phyloP scores from a whole-genome alignment of 2,888 invertebrate species.

The Lasioglossum marginatum region DNA sequence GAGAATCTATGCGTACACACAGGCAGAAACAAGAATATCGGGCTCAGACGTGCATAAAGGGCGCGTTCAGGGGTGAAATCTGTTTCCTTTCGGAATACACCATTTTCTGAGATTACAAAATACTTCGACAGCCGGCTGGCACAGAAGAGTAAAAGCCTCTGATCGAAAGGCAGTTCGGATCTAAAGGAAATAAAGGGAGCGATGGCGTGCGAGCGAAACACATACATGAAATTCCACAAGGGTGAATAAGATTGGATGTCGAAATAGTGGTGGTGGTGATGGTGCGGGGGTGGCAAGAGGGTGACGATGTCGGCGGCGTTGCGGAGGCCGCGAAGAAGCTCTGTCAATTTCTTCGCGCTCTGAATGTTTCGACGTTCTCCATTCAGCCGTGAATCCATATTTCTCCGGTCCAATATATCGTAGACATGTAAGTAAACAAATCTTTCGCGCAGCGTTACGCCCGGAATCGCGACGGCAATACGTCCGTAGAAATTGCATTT shows the following conservation, averaged over 20 bases:
- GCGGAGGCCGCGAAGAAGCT: slow-evolving; percentile 47
- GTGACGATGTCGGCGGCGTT: not conserved
- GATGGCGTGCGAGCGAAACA: slow-evolving; percentile 58
- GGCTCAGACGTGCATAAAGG: slow-evolving; percentile 62
- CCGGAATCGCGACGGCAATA: not conserved
- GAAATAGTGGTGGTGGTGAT: not conserved
- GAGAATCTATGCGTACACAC: slow-evolving; percentile 18
- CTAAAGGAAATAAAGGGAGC: slow-evolving; percentile 70
- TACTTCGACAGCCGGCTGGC: slow-evolving; percentile 65
- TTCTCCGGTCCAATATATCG: slow-evolving; percentile 24
- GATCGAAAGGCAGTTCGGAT: slow-evolving; percentile 65
- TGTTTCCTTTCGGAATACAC: slow-evolving; percentile 68
- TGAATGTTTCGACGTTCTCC: slow-evolving; percentile 56
- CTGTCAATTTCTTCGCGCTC: slow-evolving; percentile 52
- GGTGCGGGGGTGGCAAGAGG: not conserved
- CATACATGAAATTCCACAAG: slow-evolving; percentile 59
- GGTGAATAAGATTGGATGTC: slow-evolving; percentile 20
- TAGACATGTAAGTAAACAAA: slow-evolving; percentile 54
- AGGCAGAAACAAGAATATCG: slow-evolving; percentile 57
- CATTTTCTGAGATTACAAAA: slow-evolving; percentile 71
- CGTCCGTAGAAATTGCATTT: slow-evolving; percentile 48
- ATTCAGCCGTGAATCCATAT: slow-evolving; percentile 53
- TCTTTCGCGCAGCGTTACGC: slow-evolving; percentile 38
- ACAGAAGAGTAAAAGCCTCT: slow-evolving; percentile 62
- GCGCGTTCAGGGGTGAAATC: slow-evolving; percentile 62